Conservation (phyloP, 2,113 vertebrate species). For the Corvus hawaiiensis region DNA sequence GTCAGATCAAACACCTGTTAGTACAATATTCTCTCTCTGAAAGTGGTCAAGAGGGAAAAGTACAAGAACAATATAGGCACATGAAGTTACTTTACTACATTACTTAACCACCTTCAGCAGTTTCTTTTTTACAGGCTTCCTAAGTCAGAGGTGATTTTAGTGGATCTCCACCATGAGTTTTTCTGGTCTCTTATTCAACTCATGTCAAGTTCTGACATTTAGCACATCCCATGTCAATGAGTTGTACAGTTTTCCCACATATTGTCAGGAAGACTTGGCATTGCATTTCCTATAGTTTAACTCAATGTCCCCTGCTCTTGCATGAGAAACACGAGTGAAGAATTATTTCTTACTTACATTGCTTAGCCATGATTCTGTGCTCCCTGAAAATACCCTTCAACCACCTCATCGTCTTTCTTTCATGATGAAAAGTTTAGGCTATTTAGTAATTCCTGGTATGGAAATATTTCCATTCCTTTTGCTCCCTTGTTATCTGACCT, state of each 20-base stretch:
- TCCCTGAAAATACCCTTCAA: not conserved
- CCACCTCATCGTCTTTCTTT: rapidly evolving
- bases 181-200: not conserved
- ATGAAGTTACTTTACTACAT: not conserved
- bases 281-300: not conserved
- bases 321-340: not conserved
- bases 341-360: not conserved
- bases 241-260: not conserved
- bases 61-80: not conserved
- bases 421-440: not conserved
- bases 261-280: not conserved
- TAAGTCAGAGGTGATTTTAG: not conserved
- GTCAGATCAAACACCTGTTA: not conserved
- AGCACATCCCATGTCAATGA: not conserved
- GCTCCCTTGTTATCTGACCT: not conserved
- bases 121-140: not conserved
- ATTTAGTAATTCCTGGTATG: not conserved
- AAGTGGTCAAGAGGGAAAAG: not conserved
- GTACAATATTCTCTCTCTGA: not conserved
- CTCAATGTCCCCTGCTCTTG: not conserved
- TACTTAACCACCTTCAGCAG: not conserved
- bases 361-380: not conserved
- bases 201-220: not conserved
- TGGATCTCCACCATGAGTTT: not conserved
- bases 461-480: not conserved